Evolutionary conservation across 92 coral and sea anemone species (phyloP), one percentile per base, ranked within the genome.

Genomic region (Isaurus tuberculatus): DNA sequence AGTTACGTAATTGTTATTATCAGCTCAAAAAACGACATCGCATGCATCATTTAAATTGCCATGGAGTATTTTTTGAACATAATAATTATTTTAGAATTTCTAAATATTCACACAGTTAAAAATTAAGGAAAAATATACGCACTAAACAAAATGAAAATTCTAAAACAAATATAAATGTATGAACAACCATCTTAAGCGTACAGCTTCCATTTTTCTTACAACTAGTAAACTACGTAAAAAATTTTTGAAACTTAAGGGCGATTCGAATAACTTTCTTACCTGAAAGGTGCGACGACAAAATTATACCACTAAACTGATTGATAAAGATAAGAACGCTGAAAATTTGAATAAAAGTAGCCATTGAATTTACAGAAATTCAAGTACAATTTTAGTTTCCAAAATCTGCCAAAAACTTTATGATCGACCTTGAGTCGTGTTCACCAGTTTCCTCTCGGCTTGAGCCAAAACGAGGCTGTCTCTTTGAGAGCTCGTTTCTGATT

Each of bases 391-490:
- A 20, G 11, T 9, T 75, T 34, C 11, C 15, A 25, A 40, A 32
- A n/a, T 36, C 11, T 28, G 34, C 30, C n/a, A 19, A 61, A 19
- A 2, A 14, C 14, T 4, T 9, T 27, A 22, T 31, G 34, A 36
- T 65, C 25, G n/a, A 30, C 57, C 25, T 11, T 28, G 1, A 0
- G 5, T 17, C n/a, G n/a, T 15, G 25, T 34, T 77, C 67, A 58
- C 82, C 82, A 77, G 82, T 40, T 60, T 37, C 68, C 49, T 77
- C 33, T 34, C 69, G 25, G 79, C 20, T 8, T 25, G 60, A 19
- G 19, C 68, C 51, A 77, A 58, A 77, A 31, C 82, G 82, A 77
- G 82, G 46, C 70, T 33, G 23, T 11, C 1, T 6, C 4, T 15
- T 49, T 7, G 34, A 16, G 34, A 34, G 33, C 2, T 22, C 49